Evolutionary conservation across 2,113 vertebrate genomes (phyloP).

Genomic region (Cercocebus atys): DNA sequence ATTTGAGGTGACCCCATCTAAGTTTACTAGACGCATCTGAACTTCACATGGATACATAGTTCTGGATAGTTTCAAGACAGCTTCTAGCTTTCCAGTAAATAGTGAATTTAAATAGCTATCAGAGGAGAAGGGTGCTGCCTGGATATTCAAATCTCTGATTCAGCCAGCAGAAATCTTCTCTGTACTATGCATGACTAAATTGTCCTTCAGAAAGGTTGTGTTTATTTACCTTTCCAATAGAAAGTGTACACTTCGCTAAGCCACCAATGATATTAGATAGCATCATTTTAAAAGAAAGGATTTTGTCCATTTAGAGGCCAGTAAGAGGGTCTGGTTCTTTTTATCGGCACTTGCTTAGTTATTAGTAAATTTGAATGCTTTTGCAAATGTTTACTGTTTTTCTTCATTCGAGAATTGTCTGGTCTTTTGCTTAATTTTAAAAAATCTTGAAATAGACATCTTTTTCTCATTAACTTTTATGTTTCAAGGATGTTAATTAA

Average conservation of each 20-base stretch:
- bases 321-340: neutral
- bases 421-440: conserved; percentile 18
- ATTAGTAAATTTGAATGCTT: neutral
- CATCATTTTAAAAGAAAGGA: neutral
- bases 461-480: conserved; percentile 46
- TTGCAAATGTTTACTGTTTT: neutral
- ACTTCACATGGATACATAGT: neutral
- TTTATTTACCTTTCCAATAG: neutral
- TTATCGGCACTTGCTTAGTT: neutral
- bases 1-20: neutral
- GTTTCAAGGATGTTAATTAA: conserved; percentile 53
- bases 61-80: neutral
- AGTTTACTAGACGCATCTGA: neutral
- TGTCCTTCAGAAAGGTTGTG: neutral
- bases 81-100: neutral
- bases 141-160: neutral
- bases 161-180: neutral
- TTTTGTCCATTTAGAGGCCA: neutral
- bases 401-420: conserved; percentile 37
- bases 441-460: conserved; percentile 24
- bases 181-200: neutral
- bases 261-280: neutral
- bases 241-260: neutral
- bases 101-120: neutral
- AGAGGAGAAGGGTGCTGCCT: neutral